These are phyloP conservation scores for Chaetura pelagica DNA, from an alignment of 2,113 vertebrate species.

Conservation along the genomic window DNA sequence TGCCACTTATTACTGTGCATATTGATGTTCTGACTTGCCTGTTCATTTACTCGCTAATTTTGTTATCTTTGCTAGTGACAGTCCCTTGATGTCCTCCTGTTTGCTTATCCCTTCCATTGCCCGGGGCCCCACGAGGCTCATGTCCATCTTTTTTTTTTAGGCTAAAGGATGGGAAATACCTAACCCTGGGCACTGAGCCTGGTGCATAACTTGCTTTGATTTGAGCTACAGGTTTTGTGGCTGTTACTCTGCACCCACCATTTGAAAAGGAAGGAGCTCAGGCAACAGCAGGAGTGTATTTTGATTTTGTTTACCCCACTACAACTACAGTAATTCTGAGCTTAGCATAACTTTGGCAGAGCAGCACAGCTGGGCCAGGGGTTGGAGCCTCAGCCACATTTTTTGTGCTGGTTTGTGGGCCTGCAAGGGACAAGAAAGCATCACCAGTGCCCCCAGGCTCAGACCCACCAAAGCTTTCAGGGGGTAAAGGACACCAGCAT, in stretches of 20 bases:
- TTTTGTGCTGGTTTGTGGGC: fast-evolving
- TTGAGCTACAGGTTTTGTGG: not conserved
- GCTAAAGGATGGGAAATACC: too few species aligned
- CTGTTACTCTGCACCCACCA: not conserved
- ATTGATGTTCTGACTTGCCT: not conserved
- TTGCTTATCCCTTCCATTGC: not conserved
- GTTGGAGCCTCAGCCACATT: not conserved
- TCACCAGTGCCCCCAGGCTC: not conserved
- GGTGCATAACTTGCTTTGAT: not conserved
- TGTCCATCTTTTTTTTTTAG: not conserved
- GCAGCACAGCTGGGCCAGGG: not conserved
- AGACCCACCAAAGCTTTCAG: not conserved
- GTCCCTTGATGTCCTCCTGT: not conserved
- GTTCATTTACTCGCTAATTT: not conserved
- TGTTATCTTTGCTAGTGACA: not conserved
- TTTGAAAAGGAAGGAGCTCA: not conserved
- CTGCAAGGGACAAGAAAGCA: not conserved
- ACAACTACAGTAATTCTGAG: not conserved
- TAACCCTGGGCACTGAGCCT: fast-evolving
- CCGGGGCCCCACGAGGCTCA: not conserved
- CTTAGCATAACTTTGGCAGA: not conserved
- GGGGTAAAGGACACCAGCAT: not conserved
- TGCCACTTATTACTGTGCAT: not conserved
- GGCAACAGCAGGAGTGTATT: not conserved
- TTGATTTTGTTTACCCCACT: not conserved